Conservation (phyloP, 2,113 vertebrate genomes). For the Campylomormyrus tamandua region DNA sequence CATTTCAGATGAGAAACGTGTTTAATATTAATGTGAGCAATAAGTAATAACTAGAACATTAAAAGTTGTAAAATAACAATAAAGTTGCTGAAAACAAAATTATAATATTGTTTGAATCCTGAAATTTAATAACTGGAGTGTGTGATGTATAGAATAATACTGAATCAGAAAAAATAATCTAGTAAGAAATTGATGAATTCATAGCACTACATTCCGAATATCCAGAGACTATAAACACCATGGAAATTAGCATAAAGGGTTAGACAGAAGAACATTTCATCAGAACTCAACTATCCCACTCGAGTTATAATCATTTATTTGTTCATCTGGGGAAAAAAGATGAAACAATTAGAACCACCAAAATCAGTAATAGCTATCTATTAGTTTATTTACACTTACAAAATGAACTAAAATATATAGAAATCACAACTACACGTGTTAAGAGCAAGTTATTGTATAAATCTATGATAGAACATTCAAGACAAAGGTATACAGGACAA, state of each 20-base stretch:
- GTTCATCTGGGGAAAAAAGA: neutral
- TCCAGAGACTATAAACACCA: neutral
- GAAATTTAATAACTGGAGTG: neutral
- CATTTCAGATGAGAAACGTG: neutral
- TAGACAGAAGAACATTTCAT: neutral
- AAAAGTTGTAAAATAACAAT: neutral
- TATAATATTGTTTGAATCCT: neutral
- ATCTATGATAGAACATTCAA: neutral
- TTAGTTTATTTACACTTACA: neutral
- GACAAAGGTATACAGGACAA: neutral
- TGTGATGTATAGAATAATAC: neutral
- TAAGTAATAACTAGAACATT: neutral
- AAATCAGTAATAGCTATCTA: neutral
- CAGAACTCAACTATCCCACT: neutral
- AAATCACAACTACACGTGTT: neutral
- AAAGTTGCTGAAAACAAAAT: neutral
- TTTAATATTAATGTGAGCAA: neutral
- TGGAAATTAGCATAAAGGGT: neutral
- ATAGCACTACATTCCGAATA: neutral
- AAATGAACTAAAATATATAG: neutral
- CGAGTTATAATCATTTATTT: neutral
- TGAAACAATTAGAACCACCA: neutral
- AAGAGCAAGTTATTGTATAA: neutral
- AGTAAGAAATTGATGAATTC: neutral
- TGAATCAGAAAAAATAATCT: neutral